Percentiles rank a stretch among this genome's conserved stretches.
phyloP scores from a whole-genome alignment of 2,797 vertebrate species.

The Labeo calbasu region DNA sequence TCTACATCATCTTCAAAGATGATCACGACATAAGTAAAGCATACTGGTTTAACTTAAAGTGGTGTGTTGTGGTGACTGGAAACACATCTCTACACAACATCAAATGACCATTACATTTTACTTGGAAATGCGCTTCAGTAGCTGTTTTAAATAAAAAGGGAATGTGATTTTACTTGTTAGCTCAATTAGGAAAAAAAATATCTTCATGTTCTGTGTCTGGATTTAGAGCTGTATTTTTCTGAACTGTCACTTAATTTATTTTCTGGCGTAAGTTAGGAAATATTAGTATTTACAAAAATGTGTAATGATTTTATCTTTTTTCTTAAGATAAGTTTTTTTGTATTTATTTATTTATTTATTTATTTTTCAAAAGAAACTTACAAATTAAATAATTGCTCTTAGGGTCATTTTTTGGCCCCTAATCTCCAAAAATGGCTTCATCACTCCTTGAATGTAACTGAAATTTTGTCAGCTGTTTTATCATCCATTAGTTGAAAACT shows the following conservation, averaged over 20 bases:
- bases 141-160: background rate
- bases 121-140: conserved; percentile 2
- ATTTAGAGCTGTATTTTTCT: background rate
- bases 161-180: background rate
- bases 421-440: background rate
- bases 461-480: background rate
- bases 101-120: background rate
- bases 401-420: background rate
- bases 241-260: background rate
- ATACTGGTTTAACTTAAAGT: background rate
- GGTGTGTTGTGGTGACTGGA: background rate
- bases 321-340: no score
- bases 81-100: no score
- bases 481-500: background rate
- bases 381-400: background rate
- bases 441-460: background rate
- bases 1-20: background rate
- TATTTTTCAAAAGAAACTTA: background rate
- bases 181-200: background rate
- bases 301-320: background rate
- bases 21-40: background rate
- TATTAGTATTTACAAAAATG: background rate
- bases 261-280: no score
- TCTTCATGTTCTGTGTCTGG: background rate
- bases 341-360: no score